Percentiles rank a stretch among this genome's conserved stretches.
Evolutionary conservation across 2,888 invertebrate species (phyloP).

Genomic region (Hirtodrosophila cameraria): DNA sequence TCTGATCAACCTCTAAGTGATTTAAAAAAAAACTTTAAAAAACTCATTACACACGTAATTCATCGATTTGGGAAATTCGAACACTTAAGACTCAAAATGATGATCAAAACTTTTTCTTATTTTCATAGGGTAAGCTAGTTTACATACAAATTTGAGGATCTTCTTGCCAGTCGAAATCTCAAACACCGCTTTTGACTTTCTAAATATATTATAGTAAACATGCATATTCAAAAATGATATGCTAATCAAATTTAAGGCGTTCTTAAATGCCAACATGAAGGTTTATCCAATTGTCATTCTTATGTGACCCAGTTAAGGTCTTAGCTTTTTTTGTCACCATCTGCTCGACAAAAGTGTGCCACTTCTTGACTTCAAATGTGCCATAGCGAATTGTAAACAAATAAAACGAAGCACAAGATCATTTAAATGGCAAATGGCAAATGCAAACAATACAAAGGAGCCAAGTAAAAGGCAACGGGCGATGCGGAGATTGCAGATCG

Average conservation of each 20-base stretch:
- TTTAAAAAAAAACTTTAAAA: no score
- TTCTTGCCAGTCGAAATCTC: no score
- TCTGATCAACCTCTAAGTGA: no score
- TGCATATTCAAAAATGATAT: constrained; percentile 28
- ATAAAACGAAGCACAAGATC: constrained; percentile 47
- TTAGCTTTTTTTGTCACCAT: constrained; percentile 28
- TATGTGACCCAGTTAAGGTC: constrained; percentile 43
- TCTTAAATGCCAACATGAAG: constrained; percentile 33
- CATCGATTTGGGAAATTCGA: no score
- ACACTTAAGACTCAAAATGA: no score
- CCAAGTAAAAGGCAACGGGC: constrained; percentile 53
- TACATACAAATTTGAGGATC: no score
- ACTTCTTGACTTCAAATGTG: constrained; percentile 57
- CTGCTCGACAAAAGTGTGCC: constrained; percentile 26
- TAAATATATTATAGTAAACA: constrained; percentile 20
- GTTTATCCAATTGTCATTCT: constrained; percentile 25
- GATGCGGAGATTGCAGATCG: constrained; percentile 53
- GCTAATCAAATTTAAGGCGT: constrained; percentile 37
- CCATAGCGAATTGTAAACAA: constrained; percentile 71
- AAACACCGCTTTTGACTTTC: constrained; percentile 36
- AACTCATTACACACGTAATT: no score
- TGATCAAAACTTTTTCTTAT: no score
- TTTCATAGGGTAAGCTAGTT: no score
- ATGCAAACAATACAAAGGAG: constrained; percentile 37
- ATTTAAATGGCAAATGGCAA: constrained; percentile 65